These are phyloP conservation scores for Sebastes schlegelii DNA, from an alignment of 2,113 vertebrate species.

Conservation along the genomic window DNA sequence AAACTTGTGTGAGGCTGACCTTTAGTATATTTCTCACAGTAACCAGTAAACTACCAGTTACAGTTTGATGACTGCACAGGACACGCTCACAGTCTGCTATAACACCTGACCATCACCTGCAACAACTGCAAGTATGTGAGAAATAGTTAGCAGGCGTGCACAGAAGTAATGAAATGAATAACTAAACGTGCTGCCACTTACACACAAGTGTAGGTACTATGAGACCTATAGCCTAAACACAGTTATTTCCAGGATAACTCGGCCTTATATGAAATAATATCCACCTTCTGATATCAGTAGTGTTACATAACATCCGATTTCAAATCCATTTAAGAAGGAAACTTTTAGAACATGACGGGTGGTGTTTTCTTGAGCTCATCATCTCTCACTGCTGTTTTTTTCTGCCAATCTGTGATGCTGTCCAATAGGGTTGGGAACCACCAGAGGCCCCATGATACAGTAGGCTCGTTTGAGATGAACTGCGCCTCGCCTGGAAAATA, in stretches of 20 bases:
- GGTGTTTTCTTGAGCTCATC: not conserved
- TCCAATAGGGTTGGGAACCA: not conserved
- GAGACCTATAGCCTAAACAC: not conserved
- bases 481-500: too few relatives aligned
- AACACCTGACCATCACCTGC: not conserved
- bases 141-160: not conserved
- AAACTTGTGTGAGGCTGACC: too few relatives aligned
- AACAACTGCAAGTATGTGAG: not conserved
- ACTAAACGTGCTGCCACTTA: not conserved
- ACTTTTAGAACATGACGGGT: not conserved
- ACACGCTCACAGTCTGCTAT: not conserved
- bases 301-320: not conserved
- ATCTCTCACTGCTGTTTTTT: not conserved
- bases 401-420: not conserved
- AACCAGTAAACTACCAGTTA: not conserved
- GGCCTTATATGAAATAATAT: not conserved
- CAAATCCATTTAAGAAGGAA: not conserved
- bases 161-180: not conserved
- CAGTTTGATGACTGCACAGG: not conserved
- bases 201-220: not conserved
- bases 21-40: not conserved
- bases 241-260: not conserved
- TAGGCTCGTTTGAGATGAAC: too few relatives aligned
- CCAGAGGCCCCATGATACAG: too few relatives aligned
- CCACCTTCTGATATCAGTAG: not conserved